Percentiles rank a stretch among this genome's conserved stretches.
phyloP scores from a whole-genome alignment of 2,113 vertebrate genomes.

The Zingel zingel region DNA sequence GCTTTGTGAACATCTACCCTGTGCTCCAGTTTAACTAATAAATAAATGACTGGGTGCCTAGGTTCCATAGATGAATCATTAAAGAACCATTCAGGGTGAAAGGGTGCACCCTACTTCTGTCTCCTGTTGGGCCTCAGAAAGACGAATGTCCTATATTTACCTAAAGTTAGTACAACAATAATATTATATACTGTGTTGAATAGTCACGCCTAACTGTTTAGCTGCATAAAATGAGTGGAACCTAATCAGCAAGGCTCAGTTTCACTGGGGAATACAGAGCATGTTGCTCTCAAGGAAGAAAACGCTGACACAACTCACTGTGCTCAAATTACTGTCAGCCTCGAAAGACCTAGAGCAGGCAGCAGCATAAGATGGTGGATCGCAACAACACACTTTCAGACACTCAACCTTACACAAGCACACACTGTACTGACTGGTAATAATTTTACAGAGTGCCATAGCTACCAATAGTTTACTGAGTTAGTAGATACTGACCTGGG shows the following conservation, averaged over 20 bases:
- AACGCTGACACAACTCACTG: conserved; percentile 53
- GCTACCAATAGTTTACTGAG: conserved; percentile 2
- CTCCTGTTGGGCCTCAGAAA: conserved; percentile 7
- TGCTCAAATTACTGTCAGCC: conserved; percentile 46
- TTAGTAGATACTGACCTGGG: conserved; percentile 13
- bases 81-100: conserved; percentile 58
- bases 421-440: not conserved
- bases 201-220: not conserved
- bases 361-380: conserved; percentile 36
- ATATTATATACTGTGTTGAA: not conserved
- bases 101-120: conserved; percentile 19
- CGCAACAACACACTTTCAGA: conserved; percentile 4
- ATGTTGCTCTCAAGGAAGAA: conserved; percentile 44
- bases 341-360: conserved; percentile 31
- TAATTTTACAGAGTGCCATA: not conserved
- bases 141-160: conserved; percentile 4
- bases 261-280: conserved; percentile 53
- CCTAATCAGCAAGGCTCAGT: conserved; percentile 33
- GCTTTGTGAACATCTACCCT: conserved; percentile 49
- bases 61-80: conserved; percentile 78
- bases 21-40: conserved; percentile 65
- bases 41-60: conserved; percentile 75
- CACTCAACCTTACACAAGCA: not conserved
- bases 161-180: not conserved
- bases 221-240: conserved; percentile 36